These are phyloP conservation scores for Sphyrna mokarran DNA, from an alignment of 2,113 vertebrate genomes.

Conservation along the genomic window DNA sequence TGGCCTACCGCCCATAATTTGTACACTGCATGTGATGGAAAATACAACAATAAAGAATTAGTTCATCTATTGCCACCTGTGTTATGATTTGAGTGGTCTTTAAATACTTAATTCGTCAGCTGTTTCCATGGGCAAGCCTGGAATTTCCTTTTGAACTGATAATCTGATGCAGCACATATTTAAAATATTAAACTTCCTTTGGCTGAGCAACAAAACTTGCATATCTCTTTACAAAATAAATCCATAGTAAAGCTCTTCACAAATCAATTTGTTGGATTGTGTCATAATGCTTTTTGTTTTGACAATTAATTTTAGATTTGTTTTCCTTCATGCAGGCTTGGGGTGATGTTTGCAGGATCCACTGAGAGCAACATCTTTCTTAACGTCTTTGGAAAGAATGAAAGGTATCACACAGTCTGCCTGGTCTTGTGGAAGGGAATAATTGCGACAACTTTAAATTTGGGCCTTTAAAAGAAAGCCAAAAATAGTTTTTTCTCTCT, in stretches of 20 bases:
- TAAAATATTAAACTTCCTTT: neutral
- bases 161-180: neutral
- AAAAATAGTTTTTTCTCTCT: neutral
- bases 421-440: neutral
- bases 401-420: slow-evolving; percentile 63
- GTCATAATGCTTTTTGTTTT: neutral
- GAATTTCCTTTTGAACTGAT: neutral
- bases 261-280: neutral
- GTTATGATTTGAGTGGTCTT: neutral
- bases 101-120: neutral
- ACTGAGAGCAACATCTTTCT: slow-evolving; percentile 79
- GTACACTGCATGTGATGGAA: neutral
- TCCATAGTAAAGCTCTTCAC: neutral
- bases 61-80: neutral
- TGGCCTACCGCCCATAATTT: too few species aligned
- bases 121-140: neutral
- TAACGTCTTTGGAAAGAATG: slow-evolving; percentile 78
- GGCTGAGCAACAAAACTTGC: neutral
- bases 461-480: neutral
- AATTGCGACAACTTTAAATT: neutral
- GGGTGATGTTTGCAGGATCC: slow-evolving; percentile 75
- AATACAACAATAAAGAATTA: neutral
- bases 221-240: neutral
- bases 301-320: slow-evolving; percentile 13
- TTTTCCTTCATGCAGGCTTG: slow-evolving; percentile 62